Conservation (phyloP, 2,888 invertebrate species). For the Schizaphis graminum region DNA sequence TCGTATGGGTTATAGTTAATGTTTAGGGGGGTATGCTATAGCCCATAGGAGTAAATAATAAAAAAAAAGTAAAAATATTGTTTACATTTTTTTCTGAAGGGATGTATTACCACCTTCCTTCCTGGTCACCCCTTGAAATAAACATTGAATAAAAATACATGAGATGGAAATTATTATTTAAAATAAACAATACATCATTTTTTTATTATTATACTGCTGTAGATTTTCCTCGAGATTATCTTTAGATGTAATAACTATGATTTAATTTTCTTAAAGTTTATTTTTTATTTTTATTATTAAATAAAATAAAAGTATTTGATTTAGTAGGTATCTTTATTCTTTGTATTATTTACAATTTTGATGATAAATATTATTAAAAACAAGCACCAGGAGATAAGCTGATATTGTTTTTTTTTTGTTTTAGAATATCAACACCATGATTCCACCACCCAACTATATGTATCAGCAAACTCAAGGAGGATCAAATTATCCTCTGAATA, state of each 20-base stretch:
- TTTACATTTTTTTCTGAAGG: no score
- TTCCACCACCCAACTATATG: constrained; percentile 63
- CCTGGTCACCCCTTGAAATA: no score
- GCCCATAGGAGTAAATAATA: no score
- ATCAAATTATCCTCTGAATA: constrained; percentile 57
- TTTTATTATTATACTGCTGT: background rate
- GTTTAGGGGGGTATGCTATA: no score
- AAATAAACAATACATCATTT: background rate
- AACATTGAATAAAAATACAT: background rate
- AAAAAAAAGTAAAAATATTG: no score
- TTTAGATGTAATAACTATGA: background rate
- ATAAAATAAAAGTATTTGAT: background rate
- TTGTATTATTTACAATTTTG: background rate
- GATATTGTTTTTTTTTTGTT: background rate
- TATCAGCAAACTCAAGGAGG: constrained; percentile 62
- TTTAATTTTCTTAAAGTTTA: background rate
- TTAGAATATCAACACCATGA: constrained; percentile 63
- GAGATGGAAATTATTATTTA: background rate
- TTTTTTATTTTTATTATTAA: background rate
- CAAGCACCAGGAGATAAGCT: background rate
- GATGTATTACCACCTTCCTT: no score
- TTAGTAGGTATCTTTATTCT: background rate
- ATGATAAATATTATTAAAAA: background rate
- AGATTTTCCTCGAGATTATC: no score
- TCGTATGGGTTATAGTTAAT: no score